Conservation (phyloP, 2,113 vertebrate genomes). For the Poicephalus meyeri region DNA sequence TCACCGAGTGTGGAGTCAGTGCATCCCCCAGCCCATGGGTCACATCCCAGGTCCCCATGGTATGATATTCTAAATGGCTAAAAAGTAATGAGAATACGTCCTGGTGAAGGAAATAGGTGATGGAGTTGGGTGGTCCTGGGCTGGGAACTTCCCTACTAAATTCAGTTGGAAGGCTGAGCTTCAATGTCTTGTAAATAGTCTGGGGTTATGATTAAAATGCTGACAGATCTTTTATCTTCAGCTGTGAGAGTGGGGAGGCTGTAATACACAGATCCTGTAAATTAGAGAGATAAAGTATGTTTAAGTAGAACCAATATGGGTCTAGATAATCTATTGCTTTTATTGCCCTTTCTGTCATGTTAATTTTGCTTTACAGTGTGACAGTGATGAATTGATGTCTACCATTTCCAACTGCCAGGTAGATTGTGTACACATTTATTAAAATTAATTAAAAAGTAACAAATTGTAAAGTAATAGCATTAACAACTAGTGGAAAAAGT, state of each 20-base stretch:
- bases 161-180: neutral
- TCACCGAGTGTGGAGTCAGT: neutral
- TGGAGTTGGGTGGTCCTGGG: neutral
- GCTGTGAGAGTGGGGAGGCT: neutral
- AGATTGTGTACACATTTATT: constrained; percentile 79
- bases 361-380: constrained; percentile 62
- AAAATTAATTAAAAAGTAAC: constrained; percentile 88
- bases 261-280: constrained; percentile 20
- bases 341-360: constrained; percentile 54
- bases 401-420: constrained; percentile 69
- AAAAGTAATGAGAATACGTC: neutral
- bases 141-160: neutral
- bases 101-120: neutral
- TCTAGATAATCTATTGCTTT: constrained; percentile 21
- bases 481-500: constrained; percentile 90
- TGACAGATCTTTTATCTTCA: constrained; percentile 16
- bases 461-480: constrained; percentile 85
- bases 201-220: constrained; percentile 19
- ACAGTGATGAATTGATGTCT: constrained; percentile 66
- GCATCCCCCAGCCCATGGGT: neutral
- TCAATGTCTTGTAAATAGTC: neutral
- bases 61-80: neutral
- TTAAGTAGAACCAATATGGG: constrained; percentile 65
- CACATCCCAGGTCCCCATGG: rapidly evolving
- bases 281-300: constrained; percentile 38